Percentiles rank a stretch among this genome's conserved stretches.
phyloP scores from a whole-genome alignment of 2,113 vertebrate genomes.

The Terrapene triunguis region DNA sequence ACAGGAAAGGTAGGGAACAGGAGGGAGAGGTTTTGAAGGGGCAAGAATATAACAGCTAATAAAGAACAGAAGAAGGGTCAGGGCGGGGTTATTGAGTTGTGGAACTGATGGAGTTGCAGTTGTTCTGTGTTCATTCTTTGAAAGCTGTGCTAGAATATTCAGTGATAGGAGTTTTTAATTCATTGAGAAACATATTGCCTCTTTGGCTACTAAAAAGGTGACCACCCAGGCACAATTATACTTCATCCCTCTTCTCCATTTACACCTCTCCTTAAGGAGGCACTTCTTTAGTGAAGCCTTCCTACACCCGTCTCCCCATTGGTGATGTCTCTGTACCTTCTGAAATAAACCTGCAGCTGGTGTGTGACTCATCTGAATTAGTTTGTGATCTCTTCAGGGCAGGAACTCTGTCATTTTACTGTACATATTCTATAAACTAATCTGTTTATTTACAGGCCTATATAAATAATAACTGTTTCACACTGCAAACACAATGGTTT shows the following conservation, averaged over 20 bases:
- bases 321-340: background rate
- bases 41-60: background rate
- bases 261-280: background rate
- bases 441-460: background rate
- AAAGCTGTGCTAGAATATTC: background rate
- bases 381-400: background rate
- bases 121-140: background rate
- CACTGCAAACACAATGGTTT: constrained; percentile 29
- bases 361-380: background rate
- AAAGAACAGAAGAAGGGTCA: background rate
- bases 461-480: constrained; percentile 22
- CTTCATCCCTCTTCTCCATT: background rate
- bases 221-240: background rate
- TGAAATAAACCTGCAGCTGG: background rate
- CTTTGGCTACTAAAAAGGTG: background rate
- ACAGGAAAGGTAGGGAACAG: background rate
- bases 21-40: background rate
- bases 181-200: background rate
- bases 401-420: constrained; percentile 8
- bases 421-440: constrained; percentile 51
- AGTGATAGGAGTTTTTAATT: background rate
- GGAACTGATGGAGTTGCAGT: background rate
- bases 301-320: background rate
- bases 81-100: background rate
- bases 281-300: background rate